phyloP scores from a whole-genome alignment of 2,797 vertebrate species.

The Limnodromus scolopaceus region DNA sequence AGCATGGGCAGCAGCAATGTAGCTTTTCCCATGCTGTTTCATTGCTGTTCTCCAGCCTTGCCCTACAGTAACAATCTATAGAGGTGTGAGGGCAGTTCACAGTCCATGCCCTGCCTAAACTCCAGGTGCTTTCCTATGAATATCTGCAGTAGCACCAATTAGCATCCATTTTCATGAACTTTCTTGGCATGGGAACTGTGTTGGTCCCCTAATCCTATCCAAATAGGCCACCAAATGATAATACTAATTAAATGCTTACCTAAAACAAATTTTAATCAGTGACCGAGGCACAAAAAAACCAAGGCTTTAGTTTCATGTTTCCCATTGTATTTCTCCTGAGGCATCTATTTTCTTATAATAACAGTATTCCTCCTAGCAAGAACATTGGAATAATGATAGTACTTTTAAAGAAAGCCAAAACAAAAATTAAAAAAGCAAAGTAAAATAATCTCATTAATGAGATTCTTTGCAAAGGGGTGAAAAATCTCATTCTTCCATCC shows the following conservation, averaged over 20 bases:
- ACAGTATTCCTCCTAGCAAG: constrained; percentile 42
- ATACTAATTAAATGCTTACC: constrained; percentile 67
- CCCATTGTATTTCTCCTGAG: constrained; percentile 54
- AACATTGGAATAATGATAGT: not conserved
- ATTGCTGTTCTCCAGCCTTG: not conserved
- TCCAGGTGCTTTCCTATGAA: not conserved
- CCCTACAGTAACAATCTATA: not conserved
- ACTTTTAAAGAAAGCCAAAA: not conserved
- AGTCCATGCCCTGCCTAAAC: not conserved
- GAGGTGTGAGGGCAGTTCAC: not conserved
- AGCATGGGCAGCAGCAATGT: constrained; percentile 59
- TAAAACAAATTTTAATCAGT: constrained; percentile 69
- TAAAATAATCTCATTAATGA: not conserved
- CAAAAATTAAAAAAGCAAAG: not conserved
- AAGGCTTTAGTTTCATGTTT: constrained; percentile 63
- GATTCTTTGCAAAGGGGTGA: not conserved
- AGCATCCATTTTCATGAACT: not conserved
- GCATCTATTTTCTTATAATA: constrained; percentile 48
- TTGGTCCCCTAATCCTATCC: constrained; percentile 24
- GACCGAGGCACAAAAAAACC: constrained; percentile 56
- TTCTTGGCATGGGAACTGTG: not conserved
- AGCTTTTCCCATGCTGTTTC: constrained; percentile 47
- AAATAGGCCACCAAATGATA: constrained; percentile 57
- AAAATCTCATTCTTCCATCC: not conserved
- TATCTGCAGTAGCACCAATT: not conserved